phyloP scores from a whole-genome alignment of 2,888 invertebrate genomes.

The Heliconius sara region DNA sequence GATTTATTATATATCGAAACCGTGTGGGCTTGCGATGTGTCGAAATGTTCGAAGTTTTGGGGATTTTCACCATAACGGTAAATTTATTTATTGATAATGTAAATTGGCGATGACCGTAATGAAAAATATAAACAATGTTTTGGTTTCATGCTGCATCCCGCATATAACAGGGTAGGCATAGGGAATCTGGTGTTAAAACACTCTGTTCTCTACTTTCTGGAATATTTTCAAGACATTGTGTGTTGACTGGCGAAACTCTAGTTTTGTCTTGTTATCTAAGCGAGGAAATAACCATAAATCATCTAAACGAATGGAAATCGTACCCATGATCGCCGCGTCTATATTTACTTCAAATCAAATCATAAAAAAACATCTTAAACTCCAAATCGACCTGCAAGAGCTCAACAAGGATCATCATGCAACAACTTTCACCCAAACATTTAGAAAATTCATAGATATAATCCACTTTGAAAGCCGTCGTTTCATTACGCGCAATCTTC shows the following conservation, averaged over 20 bases:
- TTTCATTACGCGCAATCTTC: constrained; percentile 50
- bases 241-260: background rate
- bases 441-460: constrained; percentile 38
- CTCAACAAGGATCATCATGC: constrained; percentile 8
- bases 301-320: too few relatives aligned
- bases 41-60: constrained; percentile 42
- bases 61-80: background rate
- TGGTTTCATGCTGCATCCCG: background rate
- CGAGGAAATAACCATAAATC: background rate
- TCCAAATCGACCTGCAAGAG: background rate
- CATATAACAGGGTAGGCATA: background rate
- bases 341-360: background rate
- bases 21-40: constrained; percentile 55
- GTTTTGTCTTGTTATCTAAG: background rate
- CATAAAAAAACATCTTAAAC: background rate
- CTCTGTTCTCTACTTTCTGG: too few relatives aligned
- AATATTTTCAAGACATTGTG: too few relatives aligned
- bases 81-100: constrained; percentile 13
- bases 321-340: too few relatives aligned
- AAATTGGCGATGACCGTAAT: background rate
- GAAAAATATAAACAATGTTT: background rate
- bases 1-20: constrained; percentile 77
- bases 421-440: constrained; percentile 6
- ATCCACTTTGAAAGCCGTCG: constrained; percentile 39
- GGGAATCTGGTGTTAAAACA: background rate